A percentile compares a stretch with the other conserved stretches of the same genome.
phyloP scores from a whole-genome alignment of 2,888 invertebrate species.

The Molorchus minor region DNA sequence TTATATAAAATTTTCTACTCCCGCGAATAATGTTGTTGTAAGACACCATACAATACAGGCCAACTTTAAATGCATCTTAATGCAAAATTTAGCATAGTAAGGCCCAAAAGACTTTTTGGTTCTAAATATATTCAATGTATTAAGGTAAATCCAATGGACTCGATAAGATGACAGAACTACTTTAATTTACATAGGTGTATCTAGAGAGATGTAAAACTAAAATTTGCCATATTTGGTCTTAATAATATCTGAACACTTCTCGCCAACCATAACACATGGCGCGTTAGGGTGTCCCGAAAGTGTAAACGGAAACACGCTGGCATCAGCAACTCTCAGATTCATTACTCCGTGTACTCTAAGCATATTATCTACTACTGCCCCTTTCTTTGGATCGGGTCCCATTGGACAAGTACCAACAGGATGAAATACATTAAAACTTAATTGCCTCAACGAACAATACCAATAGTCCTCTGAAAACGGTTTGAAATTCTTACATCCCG shows the following conservation, averaged over 20 bases:
- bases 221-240: slow-evolving; percentile 29
- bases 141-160: too few relatives aligned
- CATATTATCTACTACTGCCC: slow-evolving; percentile 71
- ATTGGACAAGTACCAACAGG: slow-evolving; percentile 58
- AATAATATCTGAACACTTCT: slow-evolving; percentile 69
- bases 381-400: slow-evolving; percentile 69
- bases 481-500: slow-evolving; percentile 28
- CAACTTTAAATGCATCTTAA: too few relatives aligned
- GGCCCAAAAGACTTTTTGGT: too few relatives aligned
- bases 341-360: slow-evolving; percentile 69
- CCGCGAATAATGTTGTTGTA: too few relatives aligned
- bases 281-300: slow-evolving; percentile 74
- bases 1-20: too few relatives aligned
- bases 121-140: too few relatives aligned
- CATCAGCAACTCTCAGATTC: slow-evolving; percentile 71
- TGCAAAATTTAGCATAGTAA: too few relatives aligned
- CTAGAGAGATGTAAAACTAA: too few relatives aligned
- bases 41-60: too few relatives aligned
- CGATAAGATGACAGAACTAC: too few relatives aligned
- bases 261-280: slow-evolving; percentile 74
- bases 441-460: slow-evolving; percentile 38
- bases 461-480: slow-evolving; percentile 33
- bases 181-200: too few relatives aligned
- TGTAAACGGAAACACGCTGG: slow-evolving; percentile 72
- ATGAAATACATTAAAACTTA: slow-evolving; percentile 33